Conservation (phyloP, 2,888 invertebrate species). For the Lacanobia oleracea region DNA sequence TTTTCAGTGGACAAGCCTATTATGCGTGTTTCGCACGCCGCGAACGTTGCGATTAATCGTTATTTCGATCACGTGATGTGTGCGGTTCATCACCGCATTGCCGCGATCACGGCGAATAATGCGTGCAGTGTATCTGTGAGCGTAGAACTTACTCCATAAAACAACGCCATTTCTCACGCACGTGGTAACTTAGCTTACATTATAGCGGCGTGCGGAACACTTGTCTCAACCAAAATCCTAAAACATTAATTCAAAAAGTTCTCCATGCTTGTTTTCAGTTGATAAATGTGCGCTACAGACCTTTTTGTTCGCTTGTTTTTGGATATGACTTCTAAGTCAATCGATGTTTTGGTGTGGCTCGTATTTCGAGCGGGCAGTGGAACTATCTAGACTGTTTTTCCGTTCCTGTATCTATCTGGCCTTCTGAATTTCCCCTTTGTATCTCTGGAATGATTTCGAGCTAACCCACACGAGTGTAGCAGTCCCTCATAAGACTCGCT, state of each 20-base stretch:
- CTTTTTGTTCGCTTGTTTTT: constrained; percentile 14
- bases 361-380: constrained; percentile 52
- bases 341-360: constrained; percentile 35
- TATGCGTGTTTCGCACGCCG: constrained; percentile 20
- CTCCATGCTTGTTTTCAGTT: constrained; percentile 23
- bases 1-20: too few relatives aligned
- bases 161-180: not conserved
- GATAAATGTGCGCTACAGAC: constrained; percentile 15
- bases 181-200: not conserved
- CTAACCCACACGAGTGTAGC: constrained; percentile 60
- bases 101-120: not conserved
- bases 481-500: constrained; percentile 39
- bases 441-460: constrained; percentile 55
- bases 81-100: not conserved
- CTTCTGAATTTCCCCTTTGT: constrained; percentile 48
- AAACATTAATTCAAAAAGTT: constrained; percentile 20
- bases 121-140: not conserved
- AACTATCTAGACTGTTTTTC: constrained; percentile 48
- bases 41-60: not conserved
- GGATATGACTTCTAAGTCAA: not conserved
- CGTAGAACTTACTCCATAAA: not conserved
- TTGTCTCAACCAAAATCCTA: not conserved
- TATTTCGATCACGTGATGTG: not conserved
- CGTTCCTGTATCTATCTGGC: constrained; percentile 56
- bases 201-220: constrained; percentile 15